Base-by-base conservation (phyloP, 2,113 vertebrate genomes). In the Oophaga pumilio region DNA sequence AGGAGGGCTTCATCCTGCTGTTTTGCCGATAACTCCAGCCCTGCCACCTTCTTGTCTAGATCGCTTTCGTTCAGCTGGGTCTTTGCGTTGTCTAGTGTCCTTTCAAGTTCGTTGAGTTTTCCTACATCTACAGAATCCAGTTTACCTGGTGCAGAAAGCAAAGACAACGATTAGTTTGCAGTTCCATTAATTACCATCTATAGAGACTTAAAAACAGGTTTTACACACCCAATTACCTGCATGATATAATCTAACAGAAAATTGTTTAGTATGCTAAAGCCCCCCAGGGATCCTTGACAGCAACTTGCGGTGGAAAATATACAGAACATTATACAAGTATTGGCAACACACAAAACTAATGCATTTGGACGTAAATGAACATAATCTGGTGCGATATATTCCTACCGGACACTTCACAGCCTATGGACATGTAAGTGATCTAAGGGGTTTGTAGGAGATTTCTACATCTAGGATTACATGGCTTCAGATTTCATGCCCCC, bases 101-200 rank as follows among this genome's bases (percentile, higher is more conserved):
- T 94, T 50, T 98, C 97, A 0, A 99, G 98, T 91, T 97, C 95
- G 71, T 95, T 97, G 84, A 99, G 94, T 90, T 97, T 97, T 90
- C 95, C 96, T 90, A 98, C 93, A 90, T 99, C 98, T 90, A 99
- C 97, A 0, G 97, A 97, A 89, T 98, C 97, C 80, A 99, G 96
- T 85, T 97, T 96, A 84, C 97, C 98, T 99, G 93, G 6, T 89
- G 91, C 86, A 64, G 14, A 69, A 91, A 83, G 8, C 20, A 64
- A 71, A 89, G 59, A 90, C 28, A 49, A 79, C 71, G 90, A 79
- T 79, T 28, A 73, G 33, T 43, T 73, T 73, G 28, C 28, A 33
- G 14, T 20, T 73, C 15, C 6, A 18, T 73, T 0, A 68, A 4
- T 26, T 24, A 24, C 66, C 14, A 13, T 26, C n/a, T 17, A 71